phyloP scores from a whole-genome alignment of 2,888 invertebrate species.

The Volucella inanis region DNA sequence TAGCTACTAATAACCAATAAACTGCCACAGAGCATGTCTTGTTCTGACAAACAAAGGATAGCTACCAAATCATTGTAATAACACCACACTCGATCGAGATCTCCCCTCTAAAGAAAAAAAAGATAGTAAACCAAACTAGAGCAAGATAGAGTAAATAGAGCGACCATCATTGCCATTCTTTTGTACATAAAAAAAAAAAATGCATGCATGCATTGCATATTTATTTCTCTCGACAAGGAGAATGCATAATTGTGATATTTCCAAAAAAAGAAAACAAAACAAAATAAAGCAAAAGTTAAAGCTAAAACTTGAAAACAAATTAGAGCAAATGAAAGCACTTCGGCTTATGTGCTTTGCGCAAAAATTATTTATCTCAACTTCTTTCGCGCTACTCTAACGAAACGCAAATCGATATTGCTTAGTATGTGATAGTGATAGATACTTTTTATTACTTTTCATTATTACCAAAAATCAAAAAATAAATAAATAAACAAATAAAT shows the following conservation, averaged over 20 bases:
- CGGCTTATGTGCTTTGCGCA: slow-evolving; percentile 69
- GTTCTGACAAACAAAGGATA: slow-evolving; percentile 56
- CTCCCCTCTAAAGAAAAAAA: background rate
- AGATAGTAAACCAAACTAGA: background rate
- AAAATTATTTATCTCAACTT: slow-evolving; percentile 51
- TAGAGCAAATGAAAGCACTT: slow-evolving; percentile 45
- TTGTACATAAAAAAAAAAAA: slow-evolving; percentile 66
- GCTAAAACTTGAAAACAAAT: background rate
- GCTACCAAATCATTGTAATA: slow-evolving; percentile 13
- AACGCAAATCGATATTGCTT: slow-evolving; percentile 49
- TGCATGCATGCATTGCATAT: slow-evolving; percentile 67
- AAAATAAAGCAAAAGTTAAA: slow-evolving; percentile 22
- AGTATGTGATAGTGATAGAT: slow-evolving; percentile 1
- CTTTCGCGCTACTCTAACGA: slow-evolving; percentile 22
- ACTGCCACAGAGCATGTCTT: slow-evolving; percentile 70
- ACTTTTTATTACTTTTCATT: slow-evolving; percentile 20
- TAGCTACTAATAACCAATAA: slow-evolving; percentile 71
- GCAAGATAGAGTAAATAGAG: slow-evolving; percentile 50
- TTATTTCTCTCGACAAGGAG: slow-evolving; percentile 59
- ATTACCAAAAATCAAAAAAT: slow-evolving; percentile 19
- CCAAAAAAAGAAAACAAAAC: slow-evolving; percentile 45
- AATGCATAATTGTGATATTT: slow-evolving; percentile 74
- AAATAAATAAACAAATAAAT: no score
- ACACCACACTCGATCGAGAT: slow-evolving; percentile 28
- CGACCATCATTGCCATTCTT: slow-evolving; percentile 74